Percentiles rank a stretch among this genome's conserved stretches.
Conservation (phyloP, 1,140 invertebrate genomes). For the Drosophila subpulchrella region DNA sequence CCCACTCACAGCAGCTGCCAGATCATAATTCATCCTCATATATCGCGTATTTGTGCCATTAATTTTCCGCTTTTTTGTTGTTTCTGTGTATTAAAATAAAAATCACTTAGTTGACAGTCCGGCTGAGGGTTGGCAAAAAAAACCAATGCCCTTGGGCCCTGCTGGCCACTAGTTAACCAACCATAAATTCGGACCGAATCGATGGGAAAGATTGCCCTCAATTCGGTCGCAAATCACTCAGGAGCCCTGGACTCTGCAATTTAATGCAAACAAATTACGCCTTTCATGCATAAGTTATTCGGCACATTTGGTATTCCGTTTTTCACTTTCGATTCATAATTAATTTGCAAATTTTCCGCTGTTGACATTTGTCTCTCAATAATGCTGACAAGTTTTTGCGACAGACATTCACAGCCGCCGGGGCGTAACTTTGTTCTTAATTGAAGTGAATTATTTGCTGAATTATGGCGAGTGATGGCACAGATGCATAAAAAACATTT, state of each 20-base stretch:
- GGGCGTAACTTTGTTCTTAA: conserved; percentile 40
- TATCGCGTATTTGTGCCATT: conserved; percentile 44
- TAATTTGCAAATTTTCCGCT: conserved; percentile 37
- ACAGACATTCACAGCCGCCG: conserved; percentile 38
- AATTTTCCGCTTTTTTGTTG: conserved; percentile 30
- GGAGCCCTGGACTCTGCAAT: conserved; percentile 10
- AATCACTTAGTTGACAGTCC: conserved; percentile 73
- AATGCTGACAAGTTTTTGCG: conserved; percentile 34
- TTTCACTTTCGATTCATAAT: conserved; percentile 45
- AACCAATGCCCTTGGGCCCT: conserved; percentile 11
- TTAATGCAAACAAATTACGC: conserved; percentile 9
- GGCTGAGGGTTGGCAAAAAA: conserved; percentile 20
- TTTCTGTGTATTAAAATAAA: conserved; percentile 69
- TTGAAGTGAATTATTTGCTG: conserved; percentile 40
- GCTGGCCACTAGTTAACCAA: conserved; percentile 31
- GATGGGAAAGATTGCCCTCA: conserved; percentile 14
- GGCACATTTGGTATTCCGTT: conserved; percentile 24
- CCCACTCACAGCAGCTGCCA: conserved; percentile 62
- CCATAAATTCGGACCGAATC: conserved; percentile 20
- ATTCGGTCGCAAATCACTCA: conserved; percentile 26
- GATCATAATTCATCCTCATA: conserved; percentile 64
- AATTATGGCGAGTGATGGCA: conserved; percentile 26
- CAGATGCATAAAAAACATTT: conserved; percentile 26
- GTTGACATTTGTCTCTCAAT: conserved; percentile 45
- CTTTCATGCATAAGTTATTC: conserved; percentile 42